These are phyloP conservation scores for Porites rus DNA, from an alignment of 92 coral and sea anemone species.

Conservation along the genomic window DNA sequence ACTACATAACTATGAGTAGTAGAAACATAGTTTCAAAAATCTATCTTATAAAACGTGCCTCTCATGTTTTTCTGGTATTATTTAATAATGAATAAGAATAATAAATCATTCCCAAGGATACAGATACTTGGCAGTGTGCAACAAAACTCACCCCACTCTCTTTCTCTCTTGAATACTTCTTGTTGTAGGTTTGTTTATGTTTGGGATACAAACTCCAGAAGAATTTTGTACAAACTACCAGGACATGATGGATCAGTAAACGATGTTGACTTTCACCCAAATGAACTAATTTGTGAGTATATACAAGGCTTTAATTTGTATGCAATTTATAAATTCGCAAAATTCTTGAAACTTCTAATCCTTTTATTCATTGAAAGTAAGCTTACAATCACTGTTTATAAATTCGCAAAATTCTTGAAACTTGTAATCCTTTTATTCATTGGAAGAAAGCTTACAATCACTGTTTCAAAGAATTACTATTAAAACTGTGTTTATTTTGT, in stretches of 20 bases:
- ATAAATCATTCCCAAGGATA: too few species aligned
- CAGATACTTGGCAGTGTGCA: too few species aligned
- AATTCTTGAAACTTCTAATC: neutral
- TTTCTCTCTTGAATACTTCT: neutral
- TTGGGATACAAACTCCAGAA: constrained; percentile 97
- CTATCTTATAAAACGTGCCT: too few species aligned
- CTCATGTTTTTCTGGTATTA: too few species aligned
- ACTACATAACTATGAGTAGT: too few species aligned
- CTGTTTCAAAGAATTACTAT: neutral
- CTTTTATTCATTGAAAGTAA: neutral
- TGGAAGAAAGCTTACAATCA: neutral
- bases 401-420: neutral
- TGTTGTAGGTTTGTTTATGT: constrained; percentile 91
- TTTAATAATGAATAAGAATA: too few species aligned
- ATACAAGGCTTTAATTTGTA: neutral
- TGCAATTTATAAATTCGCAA: neutral
- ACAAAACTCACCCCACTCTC: neutral
- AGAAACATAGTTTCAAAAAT: too few species aligned
- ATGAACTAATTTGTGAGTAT: constrained; percentile 92
- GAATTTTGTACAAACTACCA: constrained; percentile 96
- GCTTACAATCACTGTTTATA: neutral
- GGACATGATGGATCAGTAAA: constrained; percentile 98
- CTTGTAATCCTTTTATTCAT: neutral
- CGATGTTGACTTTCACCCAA: constrained; percentile 98
- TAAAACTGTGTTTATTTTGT: neutral